Base-by-base conservation (phyloP, 2,797 vertebrate genomes). In the Myotis daubentonii region DNA sequence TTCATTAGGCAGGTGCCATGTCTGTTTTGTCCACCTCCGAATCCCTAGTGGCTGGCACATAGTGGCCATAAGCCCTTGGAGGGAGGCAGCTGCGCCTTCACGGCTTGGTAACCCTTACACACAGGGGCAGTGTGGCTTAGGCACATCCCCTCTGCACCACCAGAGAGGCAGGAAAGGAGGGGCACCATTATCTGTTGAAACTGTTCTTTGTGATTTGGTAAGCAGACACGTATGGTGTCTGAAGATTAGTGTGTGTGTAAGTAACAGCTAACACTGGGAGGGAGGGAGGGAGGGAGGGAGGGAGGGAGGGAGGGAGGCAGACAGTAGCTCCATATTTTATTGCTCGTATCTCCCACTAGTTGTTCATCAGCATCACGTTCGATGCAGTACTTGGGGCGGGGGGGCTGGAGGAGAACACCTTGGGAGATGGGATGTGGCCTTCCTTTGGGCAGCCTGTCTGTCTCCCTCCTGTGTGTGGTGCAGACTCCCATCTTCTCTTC, bases 331-430 rank as follows among this genome's bases (percentile, higher is more conserved):
- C 47, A 33, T 22, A 19, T 47, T 51, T 82, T 55, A 19, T 70
- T 0, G 0, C 36, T 38, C 11, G 0, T 5, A 2, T n/a, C 65
- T 92, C 65, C 72, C 30, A 5, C 38, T 28, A 4, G 36, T 60
- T 16, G 68, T 72, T 82, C 38, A 53, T 85, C 76, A 12, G 1
- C n/a, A 20, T 41, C 20, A 1, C n/a, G 23, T 91, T 44, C 8
- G 44, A 22, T n/a, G n/a, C 19, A 51, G 44, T 25, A 0, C 55
- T 49, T 30, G 66, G n/a, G 66, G n/a, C 25, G 22, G 17, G 28
- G 25, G 78, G 1, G 13, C 13, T 38, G 0, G 1, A 11, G 20
- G 7, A 17, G 8, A 47, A 23, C 49, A 20, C 17, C 66, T 22
- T 16, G 49, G 60, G 41, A 72, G 60, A 44, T 2, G 1, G 25